phyloP scores from a whole-genome alignment of 1,140 invertebrate species.

The Caerostris extrusa region DNA sequence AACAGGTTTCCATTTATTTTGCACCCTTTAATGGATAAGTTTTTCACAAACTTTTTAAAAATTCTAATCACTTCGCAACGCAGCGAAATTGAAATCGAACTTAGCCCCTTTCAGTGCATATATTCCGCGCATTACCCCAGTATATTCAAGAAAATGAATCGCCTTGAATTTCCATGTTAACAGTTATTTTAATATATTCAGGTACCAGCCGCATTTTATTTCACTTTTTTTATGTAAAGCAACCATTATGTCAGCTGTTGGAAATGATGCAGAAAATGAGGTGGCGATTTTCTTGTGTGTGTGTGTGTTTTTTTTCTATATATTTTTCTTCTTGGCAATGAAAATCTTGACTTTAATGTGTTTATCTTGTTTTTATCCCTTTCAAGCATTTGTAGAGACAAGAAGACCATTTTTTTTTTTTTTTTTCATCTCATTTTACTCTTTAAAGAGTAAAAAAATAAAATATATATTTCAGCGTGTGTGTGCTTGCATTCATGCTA shows the following conservation, averaged over 20 bases:
- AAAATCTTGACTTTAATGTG: conserved; percentile 7
- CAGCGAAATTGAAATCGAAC: not conserved
- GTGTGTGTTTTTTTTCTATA: not conserved
- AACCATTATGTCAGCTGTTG: conserved; percentile 52
- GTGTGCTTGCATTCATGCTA: not conserved
- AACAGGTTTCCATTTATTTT: too few relatives aligned
- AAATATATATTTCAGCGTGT: not conserved
- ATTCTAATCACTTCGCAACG: not conserved
- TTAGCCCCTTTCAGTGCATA: not conserved
- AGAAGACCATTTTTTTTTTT: not conserved
- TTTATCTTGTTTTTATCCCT: conserved; percentile 18
- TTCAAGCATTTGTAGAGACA: not conserved
- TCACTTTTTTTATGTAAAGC: not conserved
- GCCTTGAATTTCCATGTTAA: conserved; percentile 49
- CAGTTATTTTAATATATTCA: conserved; percentile 50
- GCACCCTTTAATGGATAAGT: not conserved
- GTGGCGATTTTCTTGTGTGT: conserved; percentile 21
- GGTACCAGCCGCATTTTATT: not conserved
- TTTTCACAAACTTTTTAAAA: not conserved
- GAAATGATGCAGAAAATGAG: conserved; percentile 67
- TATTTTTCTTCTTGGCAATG: not conserved
- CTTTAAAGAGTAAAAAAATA: not conserved
- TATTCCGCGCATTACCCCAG: not conserved
- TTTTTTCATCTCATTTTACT: not conserved
- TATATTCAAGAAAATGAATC: too few relatives aligned